These are phyloP conservation scores for Platysteira castanea DNA, from an alignment of 2,113 vertebrate genomes.

Conservation along the genomic window DNA sequence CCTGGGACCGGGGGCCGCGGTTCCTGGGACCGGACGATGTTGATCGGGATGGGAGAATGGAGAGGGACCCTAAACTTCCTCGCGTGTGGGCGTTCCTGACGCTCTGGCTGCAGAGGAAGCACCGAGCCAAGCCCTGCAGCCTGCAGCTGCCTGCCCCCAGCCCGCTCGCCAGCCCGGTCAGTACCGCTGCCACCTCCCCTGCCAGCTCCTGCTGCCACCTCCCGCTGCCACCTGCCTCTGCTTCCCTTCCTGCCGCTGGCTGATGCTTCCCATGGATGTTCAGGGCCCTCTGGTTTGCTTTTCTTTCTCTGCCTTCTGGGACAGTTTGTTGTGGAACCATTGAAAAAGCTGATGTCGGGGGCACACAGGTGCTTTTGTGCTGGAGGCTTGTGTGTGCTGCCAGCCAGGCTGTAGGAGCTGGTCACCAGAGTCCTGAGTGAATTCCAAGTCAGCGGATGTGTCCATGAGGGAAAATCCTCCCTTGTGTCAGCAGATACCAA, in stretches of 20 bases:
- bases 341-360: not conserved
- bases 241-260: not conserved
- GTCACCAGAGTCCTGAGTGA: not conserved
- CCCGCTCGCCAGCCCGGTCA: slow-evolving; percentile 67
- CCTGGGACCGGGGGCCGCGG: not conserved
- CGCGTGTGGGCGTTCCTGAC: slow-evolving; percentile 69
- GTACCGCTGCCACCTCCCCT: slow-evolving; percentile 25
- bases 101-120: slow-evolving; percentile 74
- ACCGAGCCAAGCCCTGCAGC: slow-evolving; percentile 66
- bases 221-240: not conserved
- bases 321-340: rapidly evolving
- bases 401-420: not conserved
- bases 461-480: not conserved
- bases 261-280: not conserved
- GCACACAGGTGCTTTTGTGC: not conserved
- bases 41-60: slow-evolving; percentile 66
- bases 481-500: not conserved
- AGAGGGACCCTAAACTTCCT: slow-evolving; percentile 71
- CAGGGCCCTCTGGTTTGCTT: not conserved
- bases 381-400: not conserved
- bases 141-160: slow-evolving; percentile 54
- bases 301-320: not conserved
- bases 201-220: too few relatives aligned
- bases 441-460: not conserved
- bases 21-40: not conserved